Evolutionary conservation across 2,797 vertebrate genomes (phyloP).

Genomic region (Perodicticus potto): DNA sequence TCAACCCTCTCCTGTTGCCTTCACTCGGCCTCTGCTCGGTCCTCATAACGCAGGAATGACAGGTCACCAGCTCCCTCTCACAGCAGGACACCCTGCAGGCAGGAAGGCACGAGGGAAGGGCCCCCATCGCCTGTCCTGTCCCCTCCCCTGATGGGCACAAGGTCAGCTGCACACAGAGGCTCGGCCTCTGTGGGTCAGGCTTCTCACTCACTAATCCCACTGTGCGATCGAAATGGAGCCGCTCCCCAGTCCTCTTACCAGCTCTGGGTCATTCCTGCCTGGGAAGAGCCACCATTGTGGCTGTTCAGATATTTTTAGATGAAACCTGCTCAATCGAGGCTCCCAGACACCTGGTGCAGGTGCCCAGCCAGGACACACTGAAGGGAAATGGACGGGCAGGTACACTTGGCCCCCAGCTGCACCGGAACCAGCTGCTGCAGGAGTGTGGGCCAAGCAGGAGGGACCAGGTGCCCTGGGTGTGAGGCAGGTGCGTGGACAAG

Average conservation of each 20-base stretch:
- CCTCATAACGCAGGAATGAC: not conserved
- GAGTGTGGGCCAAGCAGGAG: not conserved
- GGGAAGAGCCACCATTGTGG: not conserved
- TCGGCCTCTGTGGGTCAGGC: not conserved
- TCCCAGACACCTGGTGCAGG: conserved; percentile 90
- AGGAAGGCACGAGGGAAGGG: not conserved
- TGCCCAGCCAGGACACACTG: conserved; percentile 93
- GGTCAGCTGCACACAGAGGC: not conserved
- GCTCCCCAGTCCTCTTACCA: not conserved
- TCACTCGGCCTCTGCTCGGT: not conserved
- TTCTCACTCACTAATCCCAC: not conserved
- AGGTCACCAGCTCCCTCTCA: too few relatives aligned
- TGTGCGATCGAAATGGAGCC: not conserved
- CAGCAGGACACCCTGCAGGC: not conserved
- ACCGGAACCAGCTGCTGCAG: conserved; percentile 90
- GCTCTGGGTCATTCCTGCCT: conserved; percentile 53
- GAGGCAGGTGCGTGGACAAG: accelerated
- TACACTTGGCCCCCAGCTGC: conserved; percentile 86
- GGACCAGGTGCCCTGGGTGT: accelerated
- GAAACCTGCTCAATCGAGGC: not conserved
- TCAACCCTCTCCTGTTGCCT: accelerated
- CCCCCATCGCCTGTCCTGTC: accelerated
- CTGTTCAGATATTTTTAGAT: conserved; percentile 66
- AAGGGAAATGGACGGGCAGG: conserved; percentile 91
- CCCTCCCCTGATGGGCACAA: too few relatives aligned